A percentile compares a stretch with the other conserved stretches of the same genome.
Conservation (phyloP, 2,888 invertebrate species). For the Tenthredo notha region DNA sequence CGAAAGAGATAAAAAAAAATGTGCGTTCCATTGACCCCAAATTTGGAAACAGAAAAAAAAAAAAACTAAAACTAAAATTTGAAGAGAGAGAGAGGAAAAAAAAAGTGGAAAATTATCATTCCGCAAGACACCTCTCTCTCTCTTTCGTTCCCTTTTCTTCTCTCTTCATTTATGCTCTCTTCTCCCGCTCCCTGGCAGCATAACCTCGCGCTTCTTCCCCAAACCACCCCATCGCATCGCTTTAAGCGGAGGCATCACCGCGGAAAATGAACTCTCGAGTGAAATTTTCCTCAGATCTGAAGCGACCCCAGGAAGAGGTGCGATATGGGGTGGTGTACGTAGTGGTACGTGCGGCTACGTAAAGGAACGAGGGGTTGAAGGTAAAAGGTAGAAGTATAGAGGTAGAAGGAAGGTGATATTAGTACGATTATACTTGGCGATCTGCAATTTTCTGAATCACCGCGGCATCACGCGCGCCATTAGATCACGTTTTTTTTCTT, state of each 20-base stretch:
- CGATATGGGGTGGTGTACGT: conserved; percentile 46
- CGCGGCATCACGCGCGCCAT: conserved; percentile 65
- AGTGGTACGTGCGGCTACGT: conserved; percentile 41
- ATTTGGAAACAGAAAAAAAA: background rate
- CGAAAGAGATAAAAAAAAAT: no score
- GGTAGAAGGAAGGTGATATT: conserved; percentile 66
- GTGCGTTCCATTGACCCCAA: background rate
- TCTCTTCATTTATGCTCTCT: conserved; percentile 24
- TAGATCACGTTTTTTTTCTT: conserved; percentile 58
- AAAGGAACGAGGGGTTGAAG: conserved; percentile 50
- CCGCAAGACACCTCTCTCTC: background rate
- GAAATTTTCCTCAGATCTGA: conserved; percentile 69
- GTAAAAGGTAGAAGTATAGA: conserved; percentile 54
- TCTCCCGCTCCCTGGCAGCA: conserved; percentile 36
- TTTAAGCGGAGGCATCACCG: conserved; percentile 70
- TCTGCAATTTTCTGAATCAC: conserved; percentile 72
- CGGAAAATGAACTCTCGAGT: conserved; percentile 73
- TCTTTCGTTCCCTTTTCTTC: conserved; percentile 28
- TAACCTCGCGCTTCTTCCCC: conserved; percentile 48
- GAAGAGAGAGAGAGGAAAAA: background rate
- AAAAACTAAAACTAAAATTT: background rate
- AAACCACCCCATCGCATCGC: conserved; percentile 60
- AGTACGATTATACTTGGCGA: conserved; percentile 70
- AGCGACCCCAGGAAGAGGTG: conserved; percentile 40
- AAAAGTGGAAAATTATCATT: background rate